Base-by-base conservation (phyloP, 1,140 invertebrate genomes). In the Colletes gigas region DNA sequence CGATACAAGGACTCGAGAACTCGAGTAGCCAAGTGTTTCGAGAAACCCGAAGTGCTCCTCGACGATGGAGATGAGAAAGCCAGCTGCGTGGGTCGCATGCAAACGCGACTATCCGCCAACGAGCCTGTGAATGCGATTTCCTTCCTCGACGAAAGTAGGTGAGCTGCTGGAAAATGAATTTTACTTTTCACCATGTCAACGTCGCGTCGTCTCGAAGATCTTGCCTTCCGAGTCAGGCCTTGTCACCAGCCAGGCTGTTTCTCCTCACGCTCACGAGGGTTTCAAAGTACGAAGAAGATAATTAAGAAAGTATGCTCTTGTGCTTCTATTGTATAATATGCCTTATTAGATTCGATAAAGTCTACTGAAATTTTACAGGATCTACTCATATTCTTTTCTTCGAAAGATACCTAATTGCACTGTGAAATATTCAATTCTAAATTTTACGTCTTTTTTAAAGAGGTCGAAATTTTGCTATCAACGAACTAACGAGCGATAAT, bases 1-100 rank as follows among this genome's bases (percentile, higher is more conserved):
- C 6, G 83, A 79, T 74, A 70, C 75, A 60, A 69, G 47, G 74
- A 83, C 74, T 74, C 57, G 60, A 47, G 39, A 69, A 60, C 50
- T 73, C 4, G 80, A 78, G 78, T 82, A 52, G 54, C 63, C 10
- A 55, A 21, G 68, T 74, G 50, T 65, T 70, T 47, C 70, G 59
- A 69, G 68, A 63, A 82, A 44, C 54, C 44, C 52, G 44, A 55
- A 62, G 60, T 41, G 21, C 21, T 41, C 57, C 70, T 30, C 10
- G 21, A 14, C 50, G 52, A 78, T 55, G 69, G 21, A 78, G 81
- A 52, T 66, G 57, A 17, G 17, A 82, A 83, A 82, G 68, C 30
- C 67, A 30, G 14, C 62, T 14, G 55, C 55, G 65, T 68, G 52
- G 60, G 10, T 50, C 54, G 67, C 44, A 19, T 69, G n/a, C 15